Evolutionary conservation across 2,797 vertebrate species (phyloP).

Genomic region (Acipenser transmontanus): DNA sequence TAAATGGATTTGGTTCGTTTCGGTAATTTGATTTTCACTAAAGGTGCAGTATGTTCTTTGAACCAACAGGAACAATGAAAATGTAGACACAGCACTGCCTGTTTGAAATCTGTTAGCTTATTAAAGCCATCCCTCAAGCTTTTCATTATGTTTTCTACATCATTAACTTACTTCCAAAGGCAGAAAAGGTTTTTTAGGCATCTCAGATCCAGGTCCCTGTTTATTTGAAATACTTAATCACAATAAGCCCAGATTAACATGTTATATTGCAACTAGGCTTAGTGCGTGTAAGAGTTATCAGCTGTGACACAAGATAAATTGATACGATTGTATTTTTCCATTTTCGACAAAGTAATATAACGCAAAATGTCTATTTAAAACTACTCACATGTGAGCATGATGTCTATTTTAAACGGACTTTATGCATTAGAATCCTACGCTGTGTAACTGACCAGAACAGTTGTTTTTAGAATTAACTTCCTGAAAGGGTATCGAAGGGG

Average conservation of each 20-base stretch:
- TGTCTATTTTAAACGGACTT: too few relatives aligned
- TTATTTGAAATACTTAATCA: conserved; percentile 22
- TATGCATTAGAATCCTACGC: too few relatives aligned
- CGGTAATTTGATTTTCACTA: too few relatives aligned
- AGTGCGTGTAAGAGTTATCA: conserved; percentile 6
- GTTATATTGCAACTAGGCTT: not conserved
- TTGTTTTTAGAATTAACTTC: too few relatives aligned
- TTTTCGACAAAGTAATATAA: not conserved
- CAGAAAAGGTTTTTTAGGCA: conserved; percentile 19
- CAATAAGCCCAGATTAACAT: conserved; percentile 22
- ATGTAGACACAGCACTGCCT: conserved; percentile 31
- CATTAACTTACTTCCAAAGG: conserved; percentile 34
- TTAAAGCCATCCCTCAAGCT: conserved; percentile 35
- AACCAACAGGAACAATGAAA: conserved; percentile 27
- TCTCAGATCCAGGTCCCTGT: conserved; percentile 19
- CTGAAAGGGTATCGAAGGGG: too few relatives aligned
- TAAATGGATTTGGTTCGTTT: too few relatives aligned
- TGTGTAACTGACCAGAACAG: too few relatives aligned
- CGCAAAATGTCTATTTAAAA: too few relatives aligned
- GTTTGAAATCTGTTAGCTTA: conserved; percentile 25
- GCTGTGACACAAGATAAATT: conserved; percentile 15
- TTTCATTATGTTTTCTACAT: conserved; percentile 22
- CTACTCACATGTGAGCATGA: too few relatives aligned
- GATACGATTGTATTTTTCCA: conserved; percentile 6
- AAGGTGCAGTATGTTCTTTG: conserved; percentile 30